phyloP scores from a whole-genome alignment of 2,113 vertebrate species.

The Chamaea fasciata region DNA sequence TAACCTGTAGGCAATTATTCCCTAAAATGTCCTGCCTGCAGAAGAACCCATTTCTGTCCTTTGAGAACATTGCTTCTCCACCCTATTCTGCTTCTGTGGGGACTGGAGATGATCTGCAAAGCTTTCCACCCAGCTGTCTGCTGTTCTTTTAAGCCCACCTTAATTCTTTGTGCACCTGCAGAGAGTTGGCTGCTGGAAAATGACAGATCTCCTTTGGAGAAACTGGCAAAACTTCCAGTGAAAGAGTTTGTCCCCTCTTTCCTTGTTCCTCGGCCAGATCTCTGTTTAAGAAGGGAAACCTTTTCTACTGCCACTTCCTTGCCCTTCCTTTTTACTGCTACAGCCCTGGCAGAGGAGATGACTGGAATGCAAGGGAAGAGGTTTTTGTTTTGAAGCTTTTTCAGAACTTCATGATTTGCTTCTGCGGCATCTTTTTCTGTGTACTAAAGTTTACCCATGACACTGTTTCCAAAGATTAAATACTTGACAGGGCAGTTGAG shows the following conservation, averaged over 20 bases:
- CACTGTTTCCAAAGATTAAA: background rate
- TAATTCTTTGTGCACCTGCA: conserved; percentile 12
- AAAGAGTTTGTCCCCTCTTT: background rate
- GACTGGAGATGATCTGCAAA: background rate
- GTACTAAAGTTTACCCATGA: background rate
- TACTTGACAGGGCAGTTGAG: background rate
- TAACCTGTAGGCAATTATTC: background rate
- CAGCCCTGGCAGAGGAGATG: background rate
- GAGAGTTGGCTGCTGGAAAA: background rate
- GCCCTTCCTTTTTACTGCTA: background rate
- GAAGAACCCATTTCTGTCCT: background rate
- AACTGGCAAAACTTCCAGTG: background rate
- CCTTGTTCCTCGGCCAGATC: background rate
- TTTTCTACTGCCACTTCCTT: background rate
- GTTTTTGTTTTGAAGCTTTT: background rate
- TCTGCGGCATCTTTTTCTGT: background rate
- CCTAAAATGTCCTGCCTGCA: background rate
- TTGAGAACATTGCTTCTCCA: background rate
- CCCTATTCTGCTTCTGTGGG: accelerated
- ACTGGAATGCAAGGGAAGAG: background rate
- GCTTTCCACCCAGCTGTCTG: conserved; percentile 1
- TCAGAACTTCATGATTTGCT: background rate
- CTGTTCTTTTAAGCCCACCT: background rate
- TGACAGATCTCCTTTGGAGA: background rate
- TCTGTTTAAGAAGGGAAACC: background rate